A percentile compares a stretch with the other conserved stretches of the same genome.
Evolutionary conservation across 2,113 vertebrate genomes (phyloP).

Genomic region (Entosphenus tridentatus): DNA sequence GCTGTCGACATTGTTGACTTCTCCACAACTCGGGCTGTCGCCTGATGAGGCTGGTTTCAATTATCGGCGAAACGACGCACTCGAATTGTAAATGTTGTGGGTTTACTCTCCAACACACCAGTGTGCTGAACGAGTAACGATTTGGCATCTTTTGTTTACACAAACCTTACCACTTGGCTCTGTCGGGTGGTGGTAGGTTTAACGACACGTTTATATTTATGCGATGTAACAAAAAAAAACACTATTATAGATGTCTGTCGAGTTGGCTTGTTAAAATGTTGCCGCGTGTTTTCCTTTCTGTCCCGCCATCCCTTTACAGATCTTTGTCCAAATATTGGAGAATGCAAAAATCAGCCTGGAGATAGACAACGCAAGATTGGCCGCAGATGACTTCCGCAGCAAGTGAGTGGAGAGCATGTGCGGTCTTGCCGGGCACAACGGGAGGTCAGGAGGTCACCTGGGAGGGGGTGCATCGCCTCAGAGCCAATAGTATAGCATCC

Average conservation of each 20-base stretch:
- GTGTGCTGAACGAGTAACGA: too few species aligned
- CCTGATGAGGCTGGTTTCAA: too few species aligned
- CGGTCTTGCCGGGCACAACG: too few species aligned
- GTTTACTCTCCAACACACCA: too few species aligned
- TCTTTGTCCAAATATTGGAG: slow-evolving; percentile 37
- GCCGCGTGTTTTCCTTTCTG: slow-evolving; percentile 1
- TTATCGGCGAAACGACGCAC: not conserved
- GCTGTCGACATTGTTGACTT: too few species aligned
- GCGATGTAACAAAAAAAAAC: not conserved
- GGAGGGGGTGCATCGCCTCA: too few species aligned
- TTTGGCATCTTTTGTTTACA: too few species aligned
- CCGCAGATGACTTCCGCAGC: slow-evolving; percentile 63
- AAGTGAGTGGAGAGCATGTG: slow-evolving; percentile 35
- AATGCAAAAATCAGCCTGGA: slow-evolving; percentile 53
- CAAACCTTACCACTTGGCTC: too few species aligned
- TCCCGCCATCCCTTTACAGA: slow-evolving; percentile 20
- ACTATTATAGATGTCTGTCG: not conserved
- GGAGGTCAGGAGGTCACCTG: too few species aligned
- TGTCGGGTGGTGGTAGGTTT: not conserved
- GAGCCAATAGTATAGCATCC: too few species aligned
- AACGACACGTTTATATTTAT: not conserved
- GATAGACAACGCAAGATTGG: slow-evolving; percentile 69
- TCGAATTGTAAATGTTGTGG: too few species aligned
- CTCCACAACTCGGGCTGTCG: too few species aligned
- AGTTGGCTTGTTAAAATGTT: not conserved